These are phyloP conservation scores for Zosterops japonicus DNA, from an alignment of 2,113 vertebrate genomes.

Conservation along the genomic window DNA sequence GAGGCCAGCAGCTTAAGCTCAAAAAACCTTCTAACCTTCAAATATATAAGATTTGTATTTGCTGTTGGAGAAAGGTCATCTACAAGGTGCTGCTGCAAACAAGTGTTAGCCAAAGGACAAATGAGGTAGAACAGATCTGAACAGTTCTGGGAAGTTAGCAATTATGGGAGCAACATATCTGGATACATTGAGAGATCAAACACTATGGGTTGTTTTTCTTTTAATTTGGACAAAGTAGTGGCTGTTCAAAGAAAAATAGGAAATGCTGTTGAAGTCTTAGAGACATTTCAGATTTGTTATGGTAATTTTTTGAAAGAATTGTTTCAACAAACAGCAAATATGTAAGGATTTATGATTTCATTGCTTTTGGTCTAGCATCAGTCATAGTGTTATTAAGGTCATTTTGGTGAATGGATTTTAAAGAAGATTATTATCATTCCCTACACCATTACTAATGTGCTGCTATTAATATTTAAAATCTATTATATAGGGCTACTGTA, in stretches of 20 bases:
- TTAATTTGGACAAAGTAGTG: neutral
- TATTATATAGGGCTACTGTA: neutral
- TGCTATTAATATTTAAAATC: constrained; percentile 6
- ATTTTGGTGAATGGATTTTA: neutral
- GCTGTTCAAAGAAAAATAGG: neutral
- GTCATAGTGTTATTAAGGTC: neutral
- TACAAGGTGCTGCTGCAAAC: neutral
- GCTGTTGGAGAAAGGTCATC: neutral
- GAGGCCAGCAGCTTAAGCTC: neutral
- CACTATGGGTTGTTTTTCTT: neutral
- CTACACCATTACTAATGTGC: neutral
- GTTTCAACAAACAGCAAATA: neutral
- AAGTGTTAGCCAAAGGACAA: neutral
- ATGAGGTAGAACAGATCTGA: neutral
- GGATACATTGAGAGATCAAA: neutral
- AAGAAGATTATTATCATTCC: neutral
- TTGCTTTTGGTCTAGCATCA: neutral
- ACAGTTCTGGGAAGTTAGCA: neutral
- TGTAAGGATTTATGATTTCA: neutral
- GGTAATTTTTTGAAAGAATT: neutral
- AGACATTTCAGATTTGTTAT: neutral
- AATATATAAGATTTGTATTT: neutral
- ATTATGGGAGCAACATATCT: neutral
- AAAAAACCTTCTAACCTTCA: neutral
- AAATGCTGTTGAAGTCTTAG: neutral